Conservation (phyloP, 2,797 vertebrate genomes). For the Acanthornis magna region DNA sequence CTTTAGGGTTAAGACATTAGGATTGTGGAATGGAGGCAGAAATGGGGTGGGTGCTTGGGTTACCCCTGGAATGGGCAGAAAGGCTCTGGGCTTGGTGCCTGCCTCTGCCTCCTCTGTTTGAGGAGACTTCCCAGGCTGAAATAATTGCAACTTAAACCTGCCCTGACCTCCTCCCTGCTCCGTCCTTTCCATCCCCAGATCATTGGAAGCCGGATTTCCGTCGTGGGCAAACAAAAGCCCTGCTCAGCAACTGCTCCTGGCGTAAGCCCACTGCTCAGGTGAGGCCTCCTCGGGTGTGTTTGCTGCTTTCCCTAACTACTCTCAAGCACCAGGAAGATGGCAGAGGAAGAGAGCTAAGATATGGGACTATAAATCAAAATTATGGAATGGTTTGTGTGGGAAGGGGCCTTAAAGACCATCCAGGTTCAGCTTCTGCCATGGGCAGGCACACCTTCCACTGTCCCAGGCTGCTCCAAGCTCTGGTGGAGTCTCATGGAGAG, state of each 20-base stretch:
- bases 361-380: background rate
- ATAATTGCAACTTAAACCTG: background rate
- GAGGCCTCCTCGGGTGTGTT: background rate
- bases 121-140: background rate
- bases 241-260: background rate
- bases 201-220: background rate
- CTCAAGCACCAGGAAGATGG: background rate
- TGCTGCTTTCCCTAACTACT: background rate
- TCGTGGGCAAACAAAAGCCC: background rate
- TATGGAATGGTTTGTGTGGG: background rate
- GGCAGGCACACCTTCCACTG: background rate
- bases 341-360: background rate
- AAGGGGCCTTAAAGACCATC: background rate
- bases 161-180: background rate
- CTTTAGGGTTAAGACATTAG: background rate
- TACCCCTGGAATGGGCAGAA: background rate
- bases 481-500: background rate
- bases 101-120: rapidly evolving
- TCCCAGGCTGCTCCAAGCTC: background rate
- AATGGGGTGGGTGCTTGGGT: background rate
- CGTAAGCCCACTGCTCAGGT: background rate
- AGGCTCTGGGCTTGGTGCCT: background rate
- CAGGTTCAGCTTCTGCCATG: background rate
- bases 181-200: background rate
- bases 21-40: background rate